Conservation (phyloP, 2,797 vertebrate genomes). For the Hoplostethus atlanticus region DNA sequence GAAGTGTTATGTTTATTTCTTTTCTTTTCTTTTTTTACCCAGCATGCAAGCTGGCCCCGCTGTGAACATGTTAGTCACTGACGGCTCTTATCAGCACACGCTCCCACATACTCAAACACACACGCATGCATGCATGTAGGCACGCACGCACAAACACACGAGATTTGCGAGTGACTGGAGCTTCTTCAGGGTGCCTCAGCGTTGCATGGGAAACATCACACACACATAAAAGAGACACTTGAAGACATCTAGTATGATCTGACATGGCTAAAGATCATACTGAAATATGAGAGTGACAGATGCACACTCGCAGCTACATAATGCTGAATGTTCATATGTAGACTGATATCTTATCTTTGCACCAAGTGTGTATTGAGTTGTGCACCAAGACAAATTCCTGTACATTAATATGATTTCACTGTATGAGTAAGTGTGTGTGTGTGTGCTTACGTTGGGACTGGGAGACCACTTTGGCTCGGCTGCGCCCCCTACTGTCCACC, state of each 20-base stretch:
- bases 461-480: constrained; percentile 96
- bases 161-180: constrained; percentile 38
- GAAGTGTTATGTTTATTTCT: constrained; percentile 61
- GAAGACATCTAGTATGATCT: constrained; percentile 49
- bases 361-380: no score
- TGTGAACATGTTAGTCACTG: constrained; percentile 45
- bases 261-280: constrained; percentile 42
- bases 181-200: constrained; percentile 24
- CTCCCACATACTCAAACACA: constrained; percentile 31
- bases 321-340: no score
- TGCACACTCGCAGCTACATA: constrained; percentile 7
- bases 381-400: no score
- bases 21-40: constrained; percentile 63
- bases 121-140: background rate
- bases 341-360: no score
- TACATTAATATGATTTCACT: background rate
- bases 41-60: constrained; percentile 84
- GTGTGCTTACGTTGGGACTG: constrained; percentile 94
- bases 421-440: background rate
- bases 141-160: constrained; percentile 13
- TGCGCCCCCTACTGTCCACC: constrained; percentile 94
- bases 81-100: constrained; percentile 23
- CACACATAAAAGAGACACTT: constrained; percentile 35
- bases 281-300: constrained; percentile 28
- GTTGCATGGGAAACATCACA: constrained; percentile 40